Evolutionary conservation across 2,888 invertebrate species (phyloP).

Genomic region (Drosophila mimica): DNA sequence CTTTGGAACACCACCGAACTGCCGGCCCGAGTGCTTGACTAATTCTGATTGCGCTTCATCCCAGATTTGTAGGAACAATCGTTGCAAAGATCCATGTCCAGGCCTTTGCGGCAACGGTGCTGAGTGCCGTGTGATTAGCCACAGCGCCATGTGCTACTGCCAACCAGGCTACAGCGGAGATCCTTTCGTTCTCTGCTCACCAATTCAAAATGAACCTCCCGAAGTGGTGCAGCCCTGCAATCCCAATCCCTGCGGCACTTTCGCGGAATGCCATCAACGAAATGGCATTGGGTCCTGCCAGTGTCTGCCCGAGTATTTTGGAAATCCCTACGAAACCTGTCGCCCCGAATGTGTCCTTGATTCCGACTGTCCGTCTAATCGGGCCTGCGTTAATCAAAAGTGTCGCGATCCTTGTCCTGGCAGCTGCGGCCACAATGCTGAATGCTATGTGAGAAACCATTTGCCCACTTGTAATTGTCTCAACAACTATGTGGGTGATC

Average conservation of each 20-base stretch:
- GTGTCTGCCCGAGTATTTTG: constrained; percentile 90
- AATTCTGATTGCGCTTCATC: constrained; percentile 90
- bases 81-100: constrained; percentile 91
- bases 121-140: constrained; percentile 90
- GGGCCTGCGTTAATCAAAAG: constrained; percentile 90
- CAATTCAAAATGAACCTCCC: constrained; percentile 84
- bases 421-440: constrained; percentile 90
- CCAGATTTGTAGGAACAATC: constrained; percentile 90
- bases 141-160: constrained; percentile 92
- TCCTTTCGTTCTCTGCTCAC: constrained; percentile 85
- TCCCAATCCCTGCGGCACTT: constrained; percentile 93
- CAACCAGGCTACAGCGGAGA: constrained; percentile 83
- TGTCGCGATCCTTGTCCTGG: constrained; percentile 93
- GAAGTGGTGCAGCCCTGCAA: constrained; percentile 88
- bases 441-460: constrained; percentile 91
- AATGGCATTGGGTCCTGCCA: constrained; percentile 89
- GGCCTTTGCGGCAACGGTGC: constrained; percentile 90
- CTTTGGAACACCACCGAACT: constrained; percentile 89
- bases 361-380: constrained; percentile 89
- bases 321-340: constrained; percentile 92
- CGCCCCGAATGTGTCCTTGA: constrained; percentile 90
- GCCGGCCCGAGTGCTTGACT: constrained; percentile 90
- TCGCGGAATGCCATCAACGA: constrained; percentile 89
- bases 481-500: constrained; percentile 90
- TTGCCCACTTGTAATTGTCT: constrained; percentile 89